phyloP scores from a whole-genome alignment of 2,113 vertebrate genomes.

The Polypterus bichir region DNA sequence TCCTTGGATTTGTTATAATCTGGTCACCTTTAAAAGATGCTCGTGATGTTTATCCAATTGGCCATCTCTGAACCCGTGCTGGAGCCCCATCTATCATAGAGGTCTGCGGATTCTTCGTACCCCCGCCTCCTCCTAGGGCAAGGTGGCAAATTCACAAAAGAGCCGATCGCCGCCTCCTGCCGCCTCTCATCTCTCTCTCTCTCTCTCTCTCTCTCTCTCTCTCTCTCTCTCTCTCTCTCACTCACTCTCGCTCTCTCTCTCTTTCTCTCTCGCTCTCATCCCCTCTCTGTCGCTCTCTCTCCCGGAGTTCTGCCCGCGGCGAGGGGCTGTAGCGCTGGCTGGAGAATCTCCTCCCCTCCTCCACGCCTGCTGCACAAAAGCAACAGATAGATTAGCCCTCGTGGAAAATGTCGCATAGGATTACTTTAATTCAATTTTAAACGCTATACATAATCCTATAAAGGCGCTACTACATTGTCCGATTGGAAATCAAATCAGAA shows the following conservation, averaged over 20 bases:
- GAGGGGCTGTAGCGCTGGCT: no score
- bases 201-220: slow-evolving; percentile 6
- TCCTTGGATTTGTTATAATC: slow-evolving; percentile 4
- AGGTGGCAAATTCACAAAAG: neutral
- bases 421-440: no score
- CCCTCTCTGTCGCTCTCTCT: no score
- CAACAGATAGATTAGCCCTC: no score
- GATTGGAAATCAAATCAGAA: no score
- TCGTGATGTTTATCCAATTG: slow-evolving; percentile 8
- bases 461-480: no score
- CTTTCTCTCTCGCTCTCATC: no score
- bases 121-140: slow-evolving; percentile 1
- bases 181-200: slow-evolving; percentile 14
- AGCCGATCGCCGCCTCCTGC: neutral
- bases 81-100: slow-evolving; percentile 16
- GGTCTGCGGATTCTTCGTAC: slow-evolving; percentile 11
- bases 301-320: no score
- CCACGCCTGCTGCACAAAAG: no score
- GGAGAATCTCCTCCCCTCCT: no score
- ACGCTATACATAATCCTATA: no score
- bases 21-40: slow-evolving; percentile 9
- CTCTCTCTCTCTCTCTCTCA: neutral
- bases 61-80: slow-evolving; percentile 4
- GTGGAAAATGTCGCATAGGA: no score
- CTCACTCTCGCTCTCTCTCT: neutral